Evolutionary conservation across 2,888 invertebrate species (phyloP), one percentile per base, ranked within the genome.

Genomic region (Heliconius aoede): DNA sequence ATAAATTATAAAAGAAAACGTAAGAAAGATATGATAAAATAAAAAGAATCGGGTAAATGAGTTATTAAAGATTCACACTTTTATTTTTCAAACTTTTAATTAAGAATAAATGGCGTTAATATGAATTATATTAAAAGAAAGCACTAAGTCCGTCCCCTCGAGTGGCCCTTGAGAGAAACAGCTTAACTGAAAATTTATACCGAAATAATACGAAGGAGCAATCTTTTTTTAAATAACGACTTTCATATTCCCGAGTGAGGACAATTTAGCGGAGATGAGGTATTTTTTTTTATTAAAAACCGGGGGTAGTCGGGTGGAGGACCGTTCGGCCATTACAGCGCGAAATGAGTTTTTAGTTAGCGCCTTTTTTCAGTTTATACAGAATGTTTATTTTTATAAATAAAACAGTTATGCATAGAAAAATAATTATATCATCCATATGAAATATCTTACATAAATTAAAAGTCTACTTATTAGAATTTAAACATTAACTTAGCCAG

Each of bases 201-300:
- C 86, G 88, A 93, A 94, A 94, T 94, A 94, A 93, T 93, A 91
- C 88, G 89, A 84, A 86, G 87, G 89, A 88, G 87, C 86, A 92
- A 91, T 89, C 90, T 91, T 90, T 91, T 93, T 92, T 93, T 91
- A 93, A 94, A 93, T 94, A 94, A 94, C 90, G 93, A 89, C 93
- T 90, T 92, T 94, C 93, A 94, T 94, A 93, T 94, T 93, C 93
- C 89, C 87, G 89, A 91, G 91, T 87, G 87, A 86, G 88, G 87
- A 93, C 93, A 94, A 94, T 94, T 94, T 92, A 93, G 91, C 91
- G 90, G 91, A 92, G 93, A 93, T 92, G 93, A 89, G 91, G 89
- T 88, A 82, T 90, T 91, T 91, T 91, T 91, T 92, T 91, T 93
- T 91, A 90, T 90, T 91, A 92, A 94, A 93, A 92, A 88, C 87